phyloP scores from a whole-genome alignment of 1,140 invertebrate species.

The Drepana arcuata region DNA sequence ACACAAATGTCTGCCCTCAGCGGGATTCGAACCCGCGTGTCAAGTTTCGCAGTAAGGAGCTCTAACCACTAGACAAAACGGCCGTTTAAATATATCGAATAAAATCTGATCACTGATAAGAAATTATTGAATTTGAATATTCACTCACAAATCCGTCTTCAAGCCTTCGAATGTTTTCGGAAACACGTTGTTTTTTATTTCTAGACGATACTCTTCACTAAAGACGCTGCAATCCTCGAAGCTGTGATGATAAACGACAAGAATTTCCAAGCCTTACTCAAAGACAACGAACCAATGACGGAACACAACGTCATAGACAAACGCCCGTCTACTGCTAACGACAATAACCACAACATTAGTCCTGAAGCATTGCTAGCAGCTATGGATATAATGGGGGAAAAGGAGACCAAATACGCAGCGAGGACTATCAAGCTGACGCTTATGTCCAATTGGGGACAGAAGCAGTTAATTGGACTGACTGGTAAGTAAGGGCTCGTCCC shows the following conservation, averaged over 20 bases:
- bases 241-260: conserved; percentile 80
- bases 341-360: conserved; percentile 34
- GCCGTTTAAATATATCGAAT: too few species aligned
- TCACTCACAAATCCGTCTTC: too few species aligned
- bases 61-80: too few species aligned
- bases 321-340: conserved; percentile 74
- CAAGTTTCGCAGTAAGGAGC: too few species aligned
- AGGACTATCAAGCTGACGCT: conserved; percentile 71
- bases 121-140: too few species aligned
- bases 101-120: too few species aligned
- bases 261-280: conserved; percentile 74
- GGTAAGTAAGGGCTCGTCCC: conserved; percentile 43
- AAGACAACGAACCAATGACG: conserved; percentile 42
- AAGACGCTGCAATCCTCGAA: conserved; percentile 81
- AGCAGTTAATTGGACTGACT: conserved; percentile 73
- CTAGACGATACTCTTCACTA: conserved; percentile 88
- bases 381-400: conserved; percentile 19
- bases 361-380: conserved; percentile 16
- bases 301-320: conserved; percentile 44
- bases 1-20: too few species aligned
- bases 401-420: conserved; percentile 50
- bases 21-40: too few species aligned
- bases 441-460: conserved; percentile 75
- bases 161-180: too few species aligned
- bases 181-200: too few species aligned